These are phyloP conservation scores for Drosophila phalerata DNA, from an alignment of 2,888 invertebrate species.

Conservation along the genomic window DNA sequence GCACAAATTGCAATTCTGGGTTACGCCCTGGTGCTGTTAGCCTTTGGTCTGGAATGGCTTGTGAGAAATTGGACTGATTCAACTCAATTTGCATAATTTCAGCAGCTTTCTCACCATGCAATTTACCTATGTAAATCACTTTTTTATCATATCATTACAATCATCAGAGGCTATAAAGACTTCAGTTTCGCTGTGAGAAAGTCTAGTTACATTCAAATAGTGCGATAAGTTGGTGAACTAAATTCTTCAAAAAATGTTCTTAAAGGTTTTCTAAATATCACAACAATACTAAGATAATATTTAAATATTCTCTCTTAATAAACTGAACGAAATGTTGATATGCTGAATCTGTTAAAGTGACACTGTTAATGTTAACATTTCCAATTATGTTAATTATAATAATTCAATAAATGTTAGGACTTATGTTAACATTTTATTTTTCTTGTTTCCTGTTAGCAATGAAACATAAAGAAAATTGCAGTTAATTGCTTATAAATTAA, in stretches of 20 bases:
- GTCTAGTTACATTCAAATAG: conserved; percentile 40
- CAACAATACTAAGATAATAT: too few species aligned
- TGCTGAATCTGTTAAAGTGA: too few species aligned
- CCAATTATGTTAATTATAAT: not conserved
- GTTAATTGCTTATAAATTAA: not conserved
- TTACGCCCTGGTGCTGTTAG: conserved; percentile 30
- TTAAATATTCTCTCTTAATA: too few species aligned
- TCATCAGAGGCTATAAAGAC: conserved; percentile 52
- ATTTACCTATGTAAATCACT: conserved; percentile 56
- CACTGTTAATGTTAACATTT: not conserved
- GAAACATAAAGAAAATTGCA: not conserved
- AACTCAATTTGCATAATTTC: conserved; percentile 55
- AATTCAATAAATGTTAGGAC: not conserved
- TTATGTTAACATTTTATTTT: not conserved
- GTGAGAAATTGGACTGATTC: conserved; percentile 3
- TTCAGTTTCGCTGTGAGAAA: conserved; percentile 44
- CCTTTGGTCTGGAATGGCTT: conserved; percentile 27
- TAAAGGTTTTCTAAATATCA: not conserved
- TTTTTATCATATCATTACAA: conserved; percentile 45
- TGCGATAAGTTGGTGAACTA: conserved; percentile 19
- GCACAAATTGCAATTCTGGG: conserved; percentile 38
- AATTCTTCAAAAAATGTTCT: not conserved
- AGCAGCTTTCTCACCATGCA: conserved; percentile 41
- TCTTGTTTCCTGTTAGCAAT: not conserved
- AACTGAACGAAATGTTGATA: too few species aligned